Percentiles rank a stretch among this genome's conserved stretches.
phyloP scores from a whole-genome alignment of 2,113 vertebrate species.

The Onychorhynchus coronatus region DNA sequence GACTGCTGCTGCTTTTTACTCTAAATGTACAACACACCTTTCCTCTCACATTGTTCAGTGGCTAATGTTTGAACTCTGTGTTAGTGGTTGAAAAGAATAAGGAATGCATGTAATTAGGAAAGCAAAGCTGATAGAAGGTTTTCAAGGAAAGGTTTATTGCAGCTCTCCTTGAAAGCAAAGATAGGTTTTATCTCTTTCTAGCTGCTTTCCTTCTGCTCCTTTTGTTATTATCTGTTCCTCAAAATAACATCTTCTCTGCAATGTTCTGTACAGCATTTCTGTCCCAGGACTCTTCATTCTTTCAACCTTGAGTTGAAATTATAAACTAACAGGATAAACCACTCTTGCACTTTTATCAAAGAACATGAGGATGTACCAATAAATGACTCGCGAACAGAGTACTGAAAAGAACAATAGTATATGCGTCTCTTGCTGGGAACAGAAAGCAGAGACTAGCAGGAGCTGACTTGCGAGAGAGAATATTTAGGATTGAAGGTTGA shows the following conservation, averaged over 20 bases:
- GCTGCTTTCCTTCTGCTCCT: neutral
- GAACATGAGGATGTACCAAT: neutral
- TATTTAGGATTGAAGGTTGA: neutral
- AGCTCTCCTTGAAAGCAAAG: neutral
- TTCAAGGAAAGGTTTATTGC: neutral
- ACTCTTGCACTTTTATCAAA: neutral
- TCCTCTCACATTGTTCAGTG: neutral
- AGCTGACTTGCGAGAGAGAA: neutral
- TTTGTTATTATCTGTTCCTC: conserved; percentile 8
- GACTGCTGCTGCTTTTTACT: neutral
- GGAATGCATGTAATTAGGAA: neutral
- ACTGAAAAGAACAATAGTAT: neutral
- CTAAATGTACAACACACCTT: neutral
- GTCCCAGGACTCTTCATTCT: neutral
- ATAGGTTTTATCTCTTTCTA: neutral
- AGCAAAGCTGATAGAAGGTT: neutral
- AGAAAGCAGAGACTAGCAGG: neutral
- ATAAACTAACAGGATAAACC: neutral
- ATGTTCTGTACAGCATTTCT: neutral
- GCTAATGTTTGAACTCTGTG: neutral
- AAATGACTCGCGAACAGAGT: neutral
- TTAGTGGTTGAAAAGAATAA: neutral
- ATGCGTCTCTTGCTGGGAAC: neutral
- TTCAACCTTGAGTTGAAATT: conserved; percentile 14
- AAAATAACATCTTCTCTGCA: conserved; percentile 5